A percentile compares a stretch with the other conserved stretches of the same genome.
These are phyloP conservation scores for Hystrix brachyura DNA, from an alignment of 2,113 vertebrate genomes.

Conservation along the genomic window DNA sequence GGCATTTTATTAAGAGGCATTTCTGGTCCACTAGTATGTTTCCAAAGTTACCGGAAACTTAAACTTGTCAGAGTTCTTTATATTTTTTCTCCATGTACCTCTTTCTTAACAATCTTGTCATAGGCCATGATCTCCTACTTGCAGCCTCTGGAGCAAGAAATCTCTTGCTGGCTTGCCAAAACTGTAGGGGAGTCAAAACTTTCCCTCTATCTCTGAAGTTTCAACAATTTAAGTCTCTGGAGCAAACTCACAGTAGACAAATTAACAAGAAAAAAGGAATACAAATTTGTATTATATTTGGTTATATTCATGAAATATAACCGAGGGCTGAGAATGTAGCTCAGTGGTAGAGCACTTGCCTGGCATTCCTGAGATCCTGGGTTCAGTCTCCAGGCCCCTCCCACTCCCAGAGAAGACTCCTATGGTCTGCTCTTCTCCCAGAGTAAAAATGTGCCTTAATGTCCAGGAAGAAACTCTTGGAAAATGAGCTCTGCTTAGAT, in stretches of 20 bases:
- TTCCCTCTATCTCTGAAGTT: not conserved
- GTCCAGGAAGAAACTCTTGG: not conserved
- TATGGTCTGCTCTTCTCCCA: slow-evolving; percentile 13
- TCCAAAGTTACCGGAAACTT: not conserved
- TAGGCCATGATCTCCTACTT: not conserved
- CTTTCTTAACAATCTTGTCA: not conserved
- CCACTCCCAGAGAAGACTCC: not conserved
- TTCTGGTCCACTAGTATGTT: not conserved
- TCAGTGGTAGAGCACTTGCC: not conserved
- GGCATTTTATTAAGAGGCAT: not conserved
- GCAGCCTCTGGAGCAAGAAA: not conserved
- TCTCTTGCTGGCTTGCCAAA: not conserved
- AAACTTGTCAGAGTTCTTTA: not conserved
- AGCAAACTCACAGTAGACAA: not conserved
- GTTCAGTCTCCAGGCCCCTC: not conserved
- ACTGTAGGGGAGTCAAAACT: not conserved
- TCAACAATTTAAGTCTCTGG: not conserved
- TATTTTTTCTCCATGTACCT: not conserved
- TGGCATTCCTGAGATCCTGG: not conserved
- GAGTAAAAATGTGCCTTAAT: slow-evolving; percentile 50
- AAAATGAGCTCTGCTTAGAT: slow-evolving; percentile 54
- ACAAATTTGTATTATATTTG: not conserved
- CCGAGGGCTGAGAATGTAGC: not conserved
- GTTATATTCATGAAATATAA: not conserved
- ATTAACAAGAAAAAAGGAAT: not conserved